A percentile compares a stretch with the other conserved stretches of the same genome.
These are phyloP conservation scores for Pteria penguin DNA, from an alignment of 2,888 invertebrate species.

Conservation along the genomic window DNA sequence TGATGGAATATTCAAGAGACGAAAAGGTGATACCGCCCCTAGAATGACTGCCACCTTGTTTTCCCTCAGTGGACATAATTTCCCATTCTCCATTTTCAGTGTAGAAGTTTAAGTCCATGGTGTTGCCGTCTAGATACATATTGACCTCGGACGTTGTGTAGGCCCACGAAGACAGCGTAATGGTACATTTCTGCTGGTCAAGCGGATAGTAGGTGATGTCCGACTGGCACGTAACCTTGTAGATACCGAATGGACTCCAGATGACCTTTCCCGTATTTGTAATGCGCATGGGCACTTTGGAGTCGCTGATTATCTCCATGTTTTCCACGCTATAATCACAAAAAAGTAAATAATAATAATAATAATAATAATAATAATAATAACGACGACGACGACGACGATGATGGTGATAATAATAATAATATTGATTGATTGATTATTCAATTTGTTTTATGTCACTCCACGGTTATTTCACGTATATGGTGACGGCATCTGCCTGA, in stretches of 20 bases:
- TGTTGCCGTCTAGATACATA: neutral
- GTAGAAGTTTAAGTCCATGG: slow-evolving; percentile 19
- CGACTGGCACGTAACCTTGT: slow-evolving; percentile 44
- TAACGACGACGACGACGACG: no score
- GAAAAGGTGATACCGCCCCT: slow-evolving; percentile 29
- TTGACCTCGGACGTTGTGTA: slow-evolving; percentile 46
- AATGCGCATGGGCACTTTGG: slow-evolving; percentile 44
- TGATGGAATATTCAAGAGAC: slow-evolving; percentile 43
- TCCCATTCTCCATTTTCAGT: slow-evolving; percentile 55
- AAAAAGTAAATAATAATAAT: no score
- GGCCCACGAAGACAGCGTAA: slow-evolving; percentile 50
- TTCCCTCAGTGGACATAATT: neutral
- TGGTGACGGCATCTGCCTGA: no score
- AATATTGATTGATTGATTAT: no score
- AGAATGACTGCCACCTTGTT: neutral
- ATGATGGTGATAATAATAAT: no score
- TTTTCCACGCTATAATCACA: slow-evolving; percentile 46
- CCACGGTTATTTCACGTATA: no score
- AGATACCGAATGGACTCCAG: slow-evolving; percentile 47
- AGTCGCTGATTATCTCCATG: slow-evolving; percentile 44
- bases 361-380: no score
- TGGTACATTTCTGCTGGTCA: slow-evolving; percentile 44
- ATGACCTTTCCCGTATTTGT: slow-evolving; percentile 17
- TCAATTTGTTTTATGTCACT: no score
- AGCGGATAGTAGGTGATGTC: slow-evolving; percentile 51